These are phyloP conservation scores for Oceanodroma leucorhoa DNA, from an alignment of 2,797 vertebrate genomes.

Conservation along the genomic window DNA sequence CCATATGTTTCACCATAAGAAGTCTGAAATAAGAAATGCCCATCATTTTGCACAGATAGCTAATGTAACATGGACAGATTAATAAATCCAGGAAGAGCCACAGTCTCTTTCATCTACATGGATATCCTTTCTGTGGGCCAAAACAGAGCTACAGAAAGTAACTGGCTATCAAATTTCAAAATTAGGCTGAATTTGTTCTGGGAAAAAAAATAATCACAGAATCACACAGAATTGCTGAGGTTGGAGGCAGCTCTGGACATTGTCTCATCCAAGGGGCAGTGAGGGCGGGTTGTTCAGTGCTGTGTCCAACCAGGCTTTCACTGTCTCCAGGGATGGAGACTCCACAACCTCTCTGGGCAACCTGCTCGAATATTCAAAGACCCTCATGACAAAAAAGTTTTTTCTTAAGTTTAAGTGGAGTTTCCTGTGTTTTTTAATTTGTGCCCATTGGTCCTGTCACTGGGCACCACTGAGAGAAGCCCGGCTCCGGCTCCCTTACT, in stretches of 20 bases:
- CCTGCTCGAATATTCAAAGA: background rate
- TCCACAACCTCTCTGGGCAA: background rate
- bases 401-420: background rate
- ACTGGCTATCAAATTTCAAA: background rate
- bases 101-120: background rate
- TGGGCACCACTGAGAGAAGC: background rate
- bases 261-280: background rate
- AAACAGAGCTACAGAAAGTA: background rate
- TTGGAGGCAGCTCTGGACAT: background rate
- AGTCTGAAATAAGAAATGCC: background rate
- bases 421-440: background rate
- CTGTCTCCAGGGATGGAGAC: background rate
- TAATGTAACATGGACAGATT: background rate
- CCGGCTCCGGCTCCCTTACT: background rate
- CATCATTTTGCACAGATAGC: background rate
- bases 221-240: rapidly evolving
- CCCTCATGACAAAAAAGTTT: rapidly evolving
- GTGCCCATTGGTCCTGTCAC: background rate
- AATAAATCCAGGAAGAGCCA: background rate
- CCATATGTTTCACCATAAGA: background rate
- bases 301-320: background rate
- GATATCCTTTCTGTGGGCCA: background rate
- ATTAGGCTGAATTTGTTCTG: background rate
- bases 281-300: background rate
- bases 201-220: background rate